These are phyloP conservation scores for Trichacis sp. DNA, from an alignment of 2,888 invertebrate genomes.

Conservation along the genomic window DNA sequence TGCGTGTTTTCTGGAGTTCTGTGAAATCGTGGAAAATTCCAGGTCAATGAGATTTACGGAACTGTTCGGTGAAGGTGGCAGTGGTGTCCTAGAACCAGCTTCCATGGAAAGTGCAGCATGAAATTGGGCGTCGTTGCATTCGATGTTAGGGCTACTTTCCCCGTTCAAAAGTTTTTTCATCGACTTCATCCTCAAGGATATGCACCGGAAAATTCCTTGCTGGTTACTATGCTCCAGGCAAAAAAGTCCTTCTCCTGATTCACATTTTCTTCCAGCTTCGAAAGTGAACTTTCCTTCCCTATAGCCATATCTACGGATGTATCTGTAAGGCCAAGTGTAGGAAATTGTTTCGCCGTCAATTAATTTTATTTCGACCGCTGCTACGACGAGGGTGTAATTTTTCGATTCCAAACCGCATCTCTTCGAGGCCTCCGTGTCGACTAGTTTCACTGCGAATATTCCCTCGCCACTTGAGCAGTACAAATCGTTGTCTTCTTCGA, in stretches of 20 bases:
- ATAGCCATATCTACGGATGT: slow-evolving; percentile 87
- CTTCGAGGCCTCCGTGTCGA: slow-evolving; percentile 82
- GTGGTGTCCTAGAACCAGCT: slow-evolving; percentile 84
- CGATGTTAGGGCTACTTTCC: slow-evolving; percentile 72
- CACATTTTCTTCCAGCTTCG: slow-evolving; percentile 89
- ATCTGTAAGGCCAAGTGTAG: slow-evolving; percentile 88
- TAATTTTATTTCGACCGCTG: slow-evolving; percentile 81
- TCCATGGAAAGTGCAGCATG: slow-evolving; percentile 82
- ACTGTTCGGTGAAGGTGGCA: slow-evolving; percentile 77
- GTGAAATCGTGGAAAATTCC: slow-evolving; percentile 65
- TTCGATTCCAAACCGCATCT: slow-evolving; percentile 81
- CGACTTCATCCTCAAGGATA: slow-evolving; percentile 86
- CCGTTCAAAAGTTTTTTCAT: slow-evolving; percentile 87
- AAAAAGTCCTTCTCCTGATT: slow-evolving; percentile 87
- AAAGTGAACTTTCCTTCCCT: slow-evolving; percentile 88
- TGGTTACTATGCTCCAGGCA: slow-evolving; percentile 85
- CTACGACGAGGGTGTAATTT: slow-evolving; percentile 80
- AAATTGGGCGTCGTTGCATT: slow-evolving; percentile 82
- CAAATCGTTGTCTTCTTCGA: slow-evolving; percentile 90
- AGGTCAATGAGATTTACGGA: slow-evolving; percentile 69
- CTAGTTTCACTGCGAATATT: slow-evolving; percentile 82
- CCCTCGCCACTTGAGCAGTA: slow-evolving; percentile 89
- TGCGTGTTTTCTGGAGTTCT: slow-evolving; percentile 56
- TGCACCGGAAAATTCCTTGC: slow-evolving; percentile 84
- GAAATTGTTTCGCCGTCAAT: slow-evolving; percentile 76